These are phyloP conservation scores for Geophilus truncorum DNA, from an alignment of 2,888 invertebrate species.

Conservation along the genomic window DNA sequence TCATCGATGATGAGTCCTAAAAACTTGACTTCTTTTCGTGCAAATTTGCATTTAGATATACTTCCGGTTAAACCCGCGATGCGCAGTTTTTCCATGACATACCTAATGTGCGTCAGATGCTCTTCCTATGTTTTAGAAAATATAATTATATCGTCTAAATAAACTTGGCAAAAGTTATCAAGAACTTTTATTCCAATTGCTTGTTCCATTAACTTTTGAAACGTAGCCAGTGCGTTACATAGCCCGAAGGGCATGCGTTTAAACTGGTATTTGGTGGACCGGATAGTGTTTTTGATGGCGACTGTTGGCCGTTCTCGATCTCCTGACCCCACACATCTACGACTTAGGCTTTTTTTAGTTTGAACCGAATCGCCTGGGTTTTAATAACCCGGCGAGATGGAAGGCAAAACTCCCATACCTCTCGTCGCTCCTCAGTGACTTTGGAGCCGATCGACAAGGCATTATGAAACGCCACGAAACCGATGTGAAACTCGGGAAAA, in stretches of 20 bases:
- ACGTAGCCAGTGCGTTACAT: conserved; percentile 43
- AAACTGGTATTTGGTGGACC: too few relatives aligned
- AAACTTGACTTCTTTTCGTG: neutral
- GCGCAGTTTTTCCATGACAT: neutral
- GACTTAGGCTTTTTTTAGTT: too few relatives aligned
- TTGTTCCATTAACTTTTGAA: conserved; percentile 44
- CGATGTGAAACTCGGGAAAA: too few relatives aligned
- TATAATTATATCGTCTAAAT: neutral
- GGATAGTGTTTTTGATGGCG: too few relatives aligned
- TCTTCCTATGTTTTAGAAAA: neutral
- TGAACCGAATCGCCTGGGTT: too few relatives aligned
- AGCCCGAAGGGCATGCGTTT: neutral
- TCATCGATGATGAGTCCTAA: neutral
- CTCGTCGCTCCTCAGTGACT: too few relatives aligned
- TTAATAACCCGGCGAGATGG: too few relatives aligned
- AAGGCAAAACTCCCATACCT: too few relatives aligned
- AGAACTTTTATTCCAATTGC: neutral
- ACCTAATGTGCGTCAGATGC: neutral
- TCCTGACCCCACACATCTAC: too few relatives aligned
- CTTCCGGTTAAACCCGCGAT: neutral
- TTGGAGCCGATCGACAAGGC: too few relatives aligned
- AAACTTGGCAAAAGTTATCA: neutral
- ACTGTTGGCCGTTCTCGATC: too few relatives aligned
- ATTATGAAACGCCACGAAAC: too few relatives aligned
- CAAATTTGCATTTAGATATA: neutral